Base-by-base conservation (phyloP, 2,888 invertebrate species). In the Halictus quadricinctus region DNA sequence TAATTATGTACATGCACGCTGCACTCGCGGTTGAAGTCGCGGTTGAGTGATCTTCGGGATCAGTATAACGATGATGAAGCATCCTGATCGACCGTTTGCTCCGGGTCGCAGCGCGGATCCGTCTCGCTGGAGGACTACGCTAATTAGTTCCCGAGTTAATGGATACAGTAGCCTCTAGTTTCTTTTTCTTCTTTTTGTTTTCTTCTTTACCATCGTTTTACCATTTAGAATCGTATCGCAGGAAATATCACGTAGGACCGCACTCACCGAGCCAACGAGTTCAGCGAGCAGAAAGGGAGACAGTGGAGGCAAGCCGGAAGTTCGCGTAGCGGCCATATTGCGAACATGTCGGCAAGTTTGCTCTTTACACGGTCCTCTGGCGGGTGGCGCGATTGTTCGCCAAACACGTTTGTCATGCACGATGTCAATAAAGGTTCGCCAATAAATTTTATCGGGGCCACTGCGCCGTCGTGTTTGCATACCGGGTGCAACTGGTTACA, bases 361-460 rank as follows among this genome's bases (percentile, higher is more conserved):
- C 54, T 15, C 54, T 54, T 41, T 64, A 25, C 54, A 72, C 76
- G 72, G 73, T 79, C 72, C 36, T 48, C 5, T 36, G 41, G 41
- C 58, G 72, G 77, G 80, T 84, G 78, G 41, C 25, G 41, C 60
- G 79, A 73, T 69, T 36, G 70, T 79, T 58, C 69, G 36, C 58
- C 66, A 76, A 86, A 83, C 77, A 72, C 64, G 80, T 79, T 84
- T 83, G 72, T 74, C 72, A 54, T 76, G 79, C 60, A 50, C 64
- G 29, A 48, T 66, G 72, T 79, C 84, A 70, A 84, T 85, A 87
- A 88, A 85, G 76, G 73, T 73, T 60, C 29, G 70, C 21, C 60
- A 73, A 85, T 88, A 81, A 84, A 88, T 83, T 54, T 60, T 69
- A 72, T 54, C 60, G 70, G 46, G 48, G 36, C 58, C 41, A 41